Evolutionary conservation across 2,113 vertebrate genomes (phyloP).

Genomic region (Phodopus roborovskii): DNA sequence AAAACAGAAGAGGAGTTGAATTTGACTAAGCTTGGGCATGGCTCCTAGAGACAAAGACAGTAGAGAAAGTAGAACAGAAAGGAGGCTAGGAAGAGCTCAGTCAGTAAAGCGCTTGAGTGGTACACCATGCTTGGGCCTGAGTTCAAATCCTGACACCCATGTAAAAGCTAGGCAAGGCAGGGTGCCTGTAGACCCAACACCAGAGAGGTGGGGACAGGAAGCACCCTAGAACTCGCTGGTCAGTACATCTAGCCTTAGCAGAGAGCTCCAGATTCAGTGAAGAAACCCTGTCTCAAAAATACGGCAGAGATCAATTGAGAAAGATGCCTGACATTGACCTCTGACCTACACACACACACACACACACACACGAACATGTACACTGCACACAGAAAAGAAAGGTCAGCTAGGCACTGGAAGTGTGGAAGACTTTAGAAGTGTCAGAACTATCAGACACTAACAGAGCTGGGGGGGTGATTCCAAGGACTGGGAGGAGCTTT

Average conservation of each 20-base stretch:
- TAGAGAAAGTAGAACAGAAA: no score
- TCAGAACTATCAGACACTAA: not conserved
- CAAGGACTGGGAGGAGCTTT: not conserved
- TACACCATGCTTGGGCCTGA: not conserved
- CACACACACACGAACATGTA: not conserved
- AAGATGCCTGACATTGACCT: not conserved
- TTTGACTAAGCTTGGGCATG: not conserved
- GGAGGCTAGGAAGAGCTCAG: not conserved
- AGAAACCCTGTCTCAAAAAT: not conserved
- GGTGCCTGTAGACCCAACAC: not conserved
- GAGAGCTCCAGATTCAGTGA: not conserved
- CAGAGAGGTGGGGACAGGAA: not conserved
- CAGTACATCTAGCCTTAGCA: not conserved
- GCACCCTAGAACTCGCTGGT: not conserved
- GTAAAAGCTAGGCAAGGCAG: not conserved
- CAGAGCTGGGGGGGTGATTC: not conserved
- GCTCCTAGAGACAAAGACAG: not conserved
- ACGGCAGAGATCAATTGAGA: not conserved
- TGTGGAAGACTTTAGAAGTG: not conserved
- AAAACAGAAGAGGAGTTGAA: not conserved
- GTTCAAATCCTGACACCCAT: not conserved
- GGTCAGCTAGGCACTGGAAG: not conserved
- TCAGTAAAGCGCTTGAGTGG: not conserved
- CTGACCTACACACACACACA: not conserved
- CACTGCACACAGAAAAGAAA: not conserved